Conservation (phyloP, 1,140 invertebrate genomes). For the Atopsyche davidsoni region DNA sequence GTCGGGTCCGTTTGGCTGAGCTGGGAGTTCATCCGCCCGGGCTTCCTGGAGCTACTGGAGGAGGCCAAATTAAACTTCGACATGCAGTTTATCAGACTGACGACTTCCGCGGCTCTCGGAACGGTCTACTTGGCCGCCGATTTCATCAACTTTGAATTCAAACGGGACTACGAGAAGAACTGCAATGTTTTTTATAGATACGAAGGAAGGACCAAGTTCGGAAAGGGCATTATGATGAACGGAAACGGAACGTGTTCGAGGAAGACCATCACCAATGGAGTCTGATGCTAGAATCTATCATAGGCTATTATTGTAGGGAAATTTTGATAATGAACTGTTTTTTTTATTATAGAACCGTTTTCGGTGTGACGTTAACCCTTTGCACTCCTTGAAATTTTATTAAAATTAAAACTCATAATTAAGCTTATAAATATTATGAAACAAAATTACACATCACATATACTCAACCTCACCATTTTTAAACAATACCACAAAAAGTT, state of each 20-base stretch:
- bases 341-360: too few species aligned
- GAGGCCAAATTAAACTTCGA: conserved; percentile 44
- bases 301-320: too few species aligned
- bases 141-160: conserved; percentile 43
- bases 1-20: conserved; percentile 96
- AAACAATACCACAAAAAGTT: too few species aligned
- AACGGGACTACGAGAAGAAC: conserved; percentile 47
- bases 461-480: too few species aligned
- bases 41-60: conserved; percentile 58
- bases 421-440: too few species aligned
- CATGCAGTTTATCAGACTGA: conserved; percentile 60
- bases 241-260: conserved; percentile 5
- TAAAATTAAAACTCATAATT: too few species aligned
- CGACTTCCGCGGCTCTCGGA: conserved; percentile 61
- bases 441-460: too few species aligned
- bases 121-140: conserved; percentile 71
- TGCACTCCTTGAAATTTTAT: too few species aligned
- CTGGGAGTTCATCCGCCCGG: conserved; percentile 73
- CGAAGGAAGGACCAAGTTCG: conserved; percentile 17
- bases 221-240: conserved; percentile 12
- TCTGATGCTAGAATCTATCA: too few species aligned
- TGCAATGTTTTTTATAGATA: conserved; percentile 43
- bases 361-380: too few species aligned
- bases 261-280: background rate
- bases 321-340: too few species aligned